Percentiles rank a stretch among this genome's conserved stretches.
Evolutionary conservation across 1,140 invertebrate species (phyloP).

Genomic region (Kradibia gibbosae): DNA sequence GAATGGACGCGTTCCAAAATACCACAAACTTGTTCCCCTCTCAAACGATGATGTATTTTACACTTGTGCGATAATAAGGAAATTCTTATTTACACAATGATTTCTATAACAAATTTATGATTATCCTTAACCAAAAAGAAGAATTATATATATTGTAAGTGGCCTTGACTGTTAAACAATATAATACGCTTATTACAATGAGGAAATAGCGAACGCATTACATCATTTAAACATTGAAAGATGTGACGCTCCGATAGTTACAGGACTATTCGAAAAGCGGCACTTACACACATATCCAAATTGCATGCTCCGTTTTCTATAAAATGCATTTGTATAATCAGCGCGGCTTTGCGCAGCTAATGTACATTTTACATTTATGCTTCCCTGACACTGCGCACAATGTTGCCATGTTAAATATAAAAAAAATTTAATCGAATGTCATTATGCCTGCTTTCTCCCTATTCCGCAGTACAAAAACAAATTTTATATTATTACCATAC

Average conservation of each 20-base stretch:
- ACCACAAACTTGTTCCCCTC: neutral
- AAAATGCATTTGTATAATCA: conserved; percentile 1
- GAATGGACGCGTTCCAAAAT: conserved; percentile 34
- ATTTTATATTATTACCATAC: too few relatives aligned
- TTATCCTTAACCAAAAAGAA: neutral
- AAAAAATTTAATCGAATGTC: conserved; percentile 39
- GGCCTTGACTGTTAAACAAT: neutral
- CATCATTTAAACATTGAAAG: neutral
- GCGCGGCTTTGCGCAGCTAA: conserved; percentile 42
- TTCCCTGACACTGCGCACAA: conserved; percentile 23
- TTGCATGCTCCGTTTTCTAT: conserved; percentile 15
- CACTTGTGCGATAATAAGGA: neutral
- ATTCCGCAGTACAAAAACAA: too few relatives aligned
- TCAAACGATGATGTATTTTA: conserved; percentile 1
- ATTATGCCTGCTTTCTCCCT: neutral
- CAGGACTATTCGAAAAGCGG: conserved; percentile 42
- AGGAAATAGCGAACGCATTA: neutral
- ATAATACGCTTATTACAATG: neutral
- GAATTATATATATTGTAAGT: neutral
- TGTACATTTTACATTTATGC: conserved; percentile 8
- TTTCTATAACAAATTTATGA: neutral
- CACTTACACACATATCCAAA: neutral
- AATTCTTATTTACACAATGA: neutral
- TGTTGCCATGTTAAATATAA: conserved; percentile 34
- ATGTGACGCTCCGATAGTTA: conserved; percentile 11